A percentile compares a stretch with the other conserved stretches of the same genome.
phyloP scores from a whole-genome alignment of 2,113 vertebrate species.

The Dendrocopos noguchii region DNA sequence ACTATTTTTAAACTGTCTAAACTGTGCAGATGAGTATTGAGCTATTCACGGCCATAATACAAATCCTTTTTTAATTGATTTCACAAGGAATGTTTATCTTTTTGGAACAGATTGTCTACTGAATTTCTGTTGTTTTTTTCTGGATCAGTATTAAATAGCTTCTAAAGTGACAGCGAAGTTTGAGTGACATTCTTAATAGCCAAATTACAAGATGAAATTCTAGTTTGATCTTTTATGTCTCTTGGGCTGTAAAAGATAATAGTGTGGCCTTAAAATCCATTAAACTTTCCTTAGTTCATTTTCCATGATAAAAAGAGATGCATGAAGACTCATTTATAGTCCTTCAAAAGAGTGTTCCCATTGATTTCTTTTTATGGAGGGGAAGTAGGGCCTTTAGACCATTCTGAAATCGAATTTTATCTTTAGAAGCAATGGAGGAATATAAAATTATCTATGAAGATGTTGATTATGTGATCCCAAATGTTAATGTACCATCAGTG shows the following conservation, averaged over 20 bases:
- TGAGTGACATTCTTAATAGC: background rate
- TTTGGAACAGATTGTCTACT: background rate
- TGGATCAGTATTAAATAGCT: background rate
- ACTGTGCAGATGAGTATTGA: background rate
- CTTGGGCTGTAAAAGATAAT: background rate
- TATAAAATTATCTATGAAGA: background rate
- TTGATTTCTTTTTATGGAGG: background rate
- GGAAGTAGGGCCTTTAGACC: background rate
- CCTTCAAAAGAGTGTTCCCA: background rate
- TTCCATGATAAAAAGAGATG: background rate
- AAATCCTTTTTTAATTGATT: background rate
- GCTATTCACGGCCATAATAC: background rate
- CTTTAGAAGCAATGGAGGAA: background rate
- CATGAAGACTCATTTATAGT: background rate
- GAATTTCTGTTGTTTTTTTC: background rate
- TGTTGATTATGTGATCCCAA: background rate
- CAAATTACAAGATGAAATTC: background rate
- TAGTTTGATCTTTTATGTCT: background rate
- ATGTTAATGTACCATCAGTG: background rate
- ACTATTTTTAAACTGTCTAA: background rate
- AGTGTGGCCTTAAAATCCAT: background rate
- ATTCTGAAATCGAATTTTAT: background rate
- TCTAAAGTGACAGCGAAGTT: background rate
- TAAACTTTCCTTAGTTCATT: background rate
- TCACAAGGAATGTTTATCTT: background rate